A percentile compares a stretch with the other conserved stretches of the same genome.
Conservation (phyloP, 2,113 vertebrate species). For the Ahaetulla prasina region DNA sequence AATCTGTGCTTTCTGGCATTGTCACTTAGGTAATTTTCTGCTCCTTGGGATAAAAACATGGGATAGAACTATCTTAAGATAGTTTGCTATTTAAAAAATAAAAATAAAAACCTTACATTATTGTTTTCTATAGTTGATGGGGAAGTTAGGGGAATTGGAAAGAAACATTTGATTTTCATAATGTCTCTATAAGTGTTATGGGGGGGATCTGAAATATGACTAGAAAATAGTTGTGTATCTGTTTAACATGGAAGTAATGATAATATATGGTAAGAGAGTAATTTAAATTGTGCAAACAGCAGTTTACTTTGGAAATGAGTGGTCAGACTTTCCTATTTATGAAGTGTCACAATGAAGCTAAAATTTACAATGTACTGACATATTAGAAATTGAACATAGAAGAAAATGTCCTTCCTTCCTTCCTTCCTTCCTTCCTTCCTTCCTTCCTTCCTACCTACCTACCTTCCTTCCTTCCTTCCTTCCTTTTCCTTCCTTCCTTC, state of each 20-base stretch:
- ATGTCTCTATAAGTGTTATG: constrained; percentile 35
- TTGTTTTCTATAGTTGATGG: constrained; percentile 55
- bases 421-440: neutral
- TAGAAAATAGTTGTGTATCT: constrained; percentile 42
- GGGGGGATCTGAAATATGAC: constrained; percentile 42
- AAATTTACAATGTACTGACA: constrained; percentile 24
- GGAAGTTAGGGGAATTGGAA: constrained; percentile 61
- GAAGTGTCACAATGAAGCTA: neutral
- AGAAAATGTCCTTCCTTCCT: neutral
- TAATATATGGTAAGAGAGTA: constrained; percentile 26
- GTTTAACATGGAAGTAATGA: constrained; percentile 22
- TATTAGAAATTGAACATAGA: constrained; percentile 35
- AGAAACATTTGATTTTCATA: constrained; percentile 63
- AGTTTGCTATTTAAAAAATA: constrained; percentile 56
- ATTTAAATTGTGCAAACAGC: constrained; percentile 23
- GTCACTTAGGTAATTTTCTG: constrained; percentile 72
- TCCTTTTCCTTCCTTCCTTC: neutral
- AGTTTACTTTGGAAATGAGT: constrained; percentile 22
- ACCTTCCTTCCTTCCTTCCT: too few species aligned
- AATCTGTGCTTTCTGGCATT: constrained; percentile 78
- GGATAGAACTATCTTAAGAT: constrained; percentile 64
- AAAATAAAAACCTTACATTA: constrained; percentile 61
- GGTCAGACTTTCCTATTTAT: constrained; percentile 38
- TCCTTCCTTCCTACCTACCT: neutral
- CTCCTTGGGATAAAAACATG: constrained; percentile 67